Percentiles rank a stretch among this genome's conserved stretches.
These are phyloP conservation scores for Trichoplusia ni DNA, from an alignment of 1,140 invertebrate species.

Conservation along the genomic window DNA sequence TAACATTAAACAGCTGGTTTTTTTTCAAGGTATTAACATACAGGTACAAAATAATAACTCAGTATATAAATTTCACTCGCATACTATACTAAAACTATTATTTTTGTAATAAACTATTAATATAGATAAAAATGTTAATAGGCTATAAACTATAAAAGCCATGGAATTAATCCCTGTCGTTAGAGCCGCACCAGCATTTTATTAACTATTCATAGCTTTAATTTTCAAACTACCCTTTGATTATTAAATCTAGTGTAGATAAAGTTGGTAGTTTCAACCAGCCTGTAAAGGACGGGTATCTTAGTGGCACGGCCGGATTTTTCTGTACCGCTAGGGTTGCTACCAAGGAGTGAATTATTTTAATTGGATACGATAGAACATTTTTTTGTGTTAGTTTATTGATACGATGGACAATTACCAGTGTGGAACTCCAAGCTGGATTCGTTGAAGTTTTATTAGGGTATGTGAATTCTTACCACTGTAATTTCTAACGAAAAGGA, in stretches of 20 bases:
- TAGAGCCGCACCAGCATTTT: conserved; percentile 7
- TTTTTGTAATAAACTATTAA: neutral
- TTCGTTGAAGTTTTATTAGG: too few relatives aligned
- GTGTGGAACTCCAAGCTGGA: too few relatives aligned
- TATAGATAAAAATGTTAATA: neutral
- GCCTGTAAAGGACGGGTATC: conserved; percentile 20
- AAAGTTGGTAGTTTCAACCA: neutral
- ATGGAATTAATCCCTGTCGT: conserved; percentile 16
- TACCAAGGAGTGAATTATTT: neutral
- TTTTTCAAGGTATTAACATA: too few relatives aligned
- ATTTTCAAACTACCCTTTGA: conserved; percentile 4
- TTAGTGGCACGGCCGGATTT: conserved; percentile 36
- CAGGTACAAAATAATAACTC: too few relatives aligned
- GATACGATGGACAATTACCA: too few relatives aligned
- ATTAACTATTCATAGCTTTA: conserved; percentile 27
- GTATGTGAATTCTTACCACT: too few relatives aligned
- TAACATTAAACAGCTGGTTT: too few relatives aligned
- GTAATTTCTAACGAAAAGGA: too few relatives aligned
- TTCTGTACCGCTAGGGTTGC: conserved; percentile 35
- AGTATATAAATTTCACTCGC: too few relatives aligned
- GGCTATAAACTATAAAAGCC: neutral
- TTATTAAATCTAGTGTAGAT: conserved; percentile 31
- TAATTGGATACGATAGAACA: neutral
- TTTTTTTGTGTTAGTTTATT: too few relatives aligned
- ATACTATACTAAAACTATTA: too few relatives aligned